Conservation (phyloP, 2,113 vertebrate species). For the Lampris incognitus region DNA sequence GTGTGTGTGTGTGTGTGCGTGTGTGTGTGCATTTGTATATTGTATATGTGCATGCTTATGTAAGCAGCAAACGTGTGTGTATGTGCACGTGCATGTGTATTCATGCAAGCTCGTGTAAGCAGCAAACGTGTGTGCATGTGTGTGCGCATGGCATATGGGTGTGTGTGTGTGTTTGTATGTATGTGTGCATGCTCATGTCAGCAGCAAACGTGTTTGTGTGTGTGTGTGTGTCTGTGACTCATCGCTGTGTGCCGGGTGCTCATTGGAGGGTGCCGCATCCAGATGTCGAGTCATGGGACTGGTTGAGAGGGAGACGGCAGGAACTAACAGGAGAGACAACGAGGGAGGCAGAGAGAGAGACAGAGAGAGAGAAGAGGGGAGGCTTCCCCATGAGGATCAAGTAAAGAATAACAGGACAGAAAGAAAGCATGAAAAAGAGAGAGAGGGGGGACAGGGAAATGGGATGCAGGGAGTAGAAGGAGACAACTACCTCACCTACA, state of each 20-base stretch:
- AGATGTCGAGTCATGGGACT: slow-evolving; percentile 58
- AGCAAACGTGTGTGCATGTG: background rate
- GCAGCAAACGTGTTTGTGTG: background rate
- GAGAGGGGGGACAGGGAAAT: background rate
- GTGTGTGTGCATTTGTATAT: background rate
- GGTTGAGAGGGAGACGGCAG: slow-evolving; percentile 8
- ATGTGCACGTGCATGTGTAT: slow-evolving; percentile 22
- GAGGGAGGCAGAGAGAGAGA: background rate
- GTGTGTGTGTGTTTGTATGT: slow-evolving; percentile 3
- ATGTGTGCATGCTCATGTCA: slow-evolving; percentile 13
- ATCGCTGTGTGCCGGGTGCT: slow-evolving; percentile 50
- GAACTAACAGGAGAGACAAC: background rate
- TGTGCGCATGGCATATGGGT: background rate
- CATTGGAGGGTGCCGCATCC: slow-evolving; percentile 68
- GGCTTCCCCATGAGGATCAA: background rate
- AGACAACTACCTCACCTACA: background rate
- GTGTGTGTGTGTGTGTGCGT: slow-evolving; percentile 26
- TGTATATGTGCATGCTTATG: slow-evolving; percentile 18
- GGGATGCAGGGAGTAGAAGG: background rate
- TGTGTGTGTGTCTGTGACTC: slow-evolving; percentile 43
- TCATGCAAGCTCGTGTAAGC: slow-evolving; percentile 14
- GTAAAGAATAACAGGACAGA: background rate
- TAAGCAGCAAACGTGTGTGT: background rate
- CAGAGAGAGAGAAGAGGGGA: background rate
- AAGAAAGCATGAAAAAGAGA: background rate